Base-by-base conservation (phyloP, 2,797 vertebrate species). In the Syngnathus acus region DNA sequence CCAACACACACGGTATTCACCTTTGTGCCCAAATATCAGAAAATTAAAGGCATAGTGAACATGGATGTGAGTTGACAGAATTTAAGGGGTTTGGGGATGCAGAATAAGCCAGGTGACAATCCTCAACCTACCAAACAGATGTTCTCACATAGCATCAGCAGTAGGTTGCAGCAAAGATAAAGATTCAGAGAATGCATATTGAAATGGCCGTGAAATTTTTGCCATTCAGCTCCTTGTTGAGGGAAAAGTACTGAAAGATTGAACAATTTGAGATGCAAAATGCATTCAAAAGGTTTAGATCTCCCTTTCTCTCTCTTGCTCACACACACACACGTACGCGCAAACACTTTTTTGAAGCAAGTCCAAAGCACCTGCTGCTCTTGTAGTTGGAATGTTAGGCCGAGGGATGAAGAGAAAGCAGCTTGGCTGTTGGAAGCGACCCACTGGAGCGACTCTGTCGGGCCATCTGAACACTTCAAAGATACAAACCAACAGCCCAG, bases 51-150 rank as follows among this genome's bases (percentile, higher is more conserved):
- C 66, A 72, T 68, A 17, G 76, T 72, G 73, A 81, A 86, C 51
- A 69, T 65, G 74, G 72, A 90, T 86, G 74, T 74, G 79, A 89
- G 70, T 68, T 53, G 87, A 89, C 88, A 89, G 71, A 76, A 78
- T 79, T 77, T 68, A 67, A 82, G 83, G 81, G 69, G 63, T 61
- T 86, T 75, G 81, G 80, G 84, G 84, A 80, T 86, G 75, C 72
- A 73, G 43, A 45, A 14, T 45, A 14, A 14, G 43, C 43, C 43
- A 45, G 43, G 43, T 13, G 43, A 13, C 78, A 81, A 78, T 74
- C 73, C 70, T 80, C 65, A 77, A 65, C 79, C 79, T 65, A 39
- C 65, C 72, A 66, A 64, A 78, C 78, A 42, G 40, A 42, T 42
- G 40, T 32, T 45, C 11, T 45, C 43, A 45, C 13, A 14, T 45